Base-by-base conservation (phyloP, 2,113 vertebrate species). In the Archilochus colubris region DNA sequence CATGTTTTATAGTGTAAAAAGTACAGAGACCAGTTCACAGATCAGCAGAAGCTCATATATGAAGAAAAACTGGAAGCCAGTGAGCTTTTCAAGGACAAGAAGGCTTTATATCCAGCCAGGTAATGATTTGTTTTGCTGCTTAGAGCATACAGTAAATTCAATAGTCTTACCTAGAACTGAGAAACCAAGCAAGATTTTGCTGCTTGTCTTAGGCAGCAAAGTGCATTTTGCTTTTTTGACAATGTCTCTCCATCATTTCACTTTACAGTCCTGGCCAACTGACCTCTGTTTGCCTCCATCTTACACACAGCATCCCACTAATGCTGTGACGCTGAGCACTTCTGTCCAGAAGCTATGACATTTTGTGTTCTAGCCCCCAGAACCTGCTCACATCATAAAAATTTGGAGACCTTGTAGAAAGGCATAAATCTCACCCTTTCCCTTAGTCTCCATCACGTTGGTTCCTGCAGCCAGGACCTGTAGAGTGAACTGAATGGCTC, bases 11-110 rank as follows among this genome's bases (percentile, higher is more conserved):
- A 99, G 99, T 99, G 99, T 97, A 99, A 99, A 96, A 99, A 99
- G 95, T 99, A 99, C 98, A 98, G 99, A 95, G 98, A 98, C 94
- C 98, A 98, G 66, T 99, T 99, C 98, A 99, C 99, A 43, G 98
- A 99, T 92, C 99, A 99, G 96, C 98, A 97, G 97, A 99, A 99
- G 93, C 98, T 98, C 1, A 97, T 99, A 89, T 99, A 98, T 76
- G 98, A 99, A 95, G 99, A 99, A 97, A 99, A 99, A 94, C 98
- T 99, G 93, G 98, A 99, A 97, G 99, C 99, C 57, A 99, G 99
- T 33, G 98, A 99, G 96, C 98, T 99, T 96, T 99, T 99, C 98
- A 99, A 99, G 97, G 99, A 99, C 96, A 99, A 99, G 95, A 99
- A 99, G 96, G 98, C 99, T 89, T 98, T 99, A 61, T 99, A 99